phyloP scores from a whole-genome alignment of 1,140 invertebrate genomes.

The Neodiprion virginianus region DNA sequence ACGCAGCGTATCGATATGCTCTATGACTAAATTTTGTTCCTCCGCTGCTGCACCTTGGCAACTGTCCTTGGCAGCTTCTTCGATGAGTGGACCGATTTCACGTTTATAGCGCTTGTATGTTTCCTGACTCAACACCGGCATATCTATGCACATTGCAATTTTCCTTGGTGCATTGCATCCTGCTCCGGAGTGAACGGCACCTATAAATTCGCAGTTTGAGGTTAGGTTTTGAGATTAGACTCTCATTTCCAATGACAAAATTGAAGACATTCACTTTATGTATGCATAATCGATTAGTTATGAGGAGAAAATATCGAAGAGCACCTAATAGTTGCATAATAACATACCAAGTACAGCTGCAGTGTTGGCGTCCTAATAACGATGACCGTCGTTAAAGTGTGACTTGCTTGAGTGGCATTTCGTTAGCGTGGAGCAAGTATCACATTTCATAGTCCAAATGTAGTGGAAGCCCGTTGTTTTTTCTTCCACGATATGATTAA shows the following conservation, averaged over 20 bases:
- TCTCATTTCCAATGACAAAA: too few relatives aligned
- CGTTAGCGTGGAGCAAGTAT: constrained; percentile 5
- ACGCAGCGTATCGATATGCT: background rate
- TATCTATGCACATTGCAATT: too few relatives aligned
- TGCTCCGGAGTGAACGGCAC: too few relatives aligned
- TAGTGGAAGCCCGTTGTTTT: constrained; percentile 8
- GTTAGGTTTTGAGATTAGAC: too few relatives aligned
- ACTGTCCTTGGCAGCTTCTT: too few relatives aligned
- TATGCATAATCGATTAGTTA: constrained; percentile 3
- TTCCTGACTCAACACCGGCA: too few relatives aligned
- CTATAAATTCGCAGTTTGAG: too few relatives aligned
- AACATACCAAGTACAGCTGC: constrained; percentile 12
- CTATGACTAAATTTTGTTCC: background rate
- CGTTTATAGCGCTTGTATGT: too few relatives aligned
- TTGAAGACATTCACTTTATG: background rate
- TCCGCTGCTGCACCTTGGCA: too few relatives aligned
- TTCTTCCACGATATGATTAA: background rate
- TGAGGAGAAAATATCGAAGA: background rate
- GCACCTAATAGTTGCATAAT: constrained; percentile 1
- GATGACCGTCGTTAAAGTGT: constrained; percentile 12
- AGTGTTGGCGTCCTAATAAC: constrained; percentile 9
- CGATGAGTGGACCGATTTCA: too few relatives aligned
- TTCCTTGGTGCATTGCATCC: too few relatives aligned
- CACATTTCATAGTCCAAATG: constrained; percentile 12
- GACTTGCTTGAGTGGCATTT: constrained; percentile 12